phyloP scores from a whole-genome alignment of 2,113 vertebrate species.

The Hemiscyllium ocellatum region DNA sequence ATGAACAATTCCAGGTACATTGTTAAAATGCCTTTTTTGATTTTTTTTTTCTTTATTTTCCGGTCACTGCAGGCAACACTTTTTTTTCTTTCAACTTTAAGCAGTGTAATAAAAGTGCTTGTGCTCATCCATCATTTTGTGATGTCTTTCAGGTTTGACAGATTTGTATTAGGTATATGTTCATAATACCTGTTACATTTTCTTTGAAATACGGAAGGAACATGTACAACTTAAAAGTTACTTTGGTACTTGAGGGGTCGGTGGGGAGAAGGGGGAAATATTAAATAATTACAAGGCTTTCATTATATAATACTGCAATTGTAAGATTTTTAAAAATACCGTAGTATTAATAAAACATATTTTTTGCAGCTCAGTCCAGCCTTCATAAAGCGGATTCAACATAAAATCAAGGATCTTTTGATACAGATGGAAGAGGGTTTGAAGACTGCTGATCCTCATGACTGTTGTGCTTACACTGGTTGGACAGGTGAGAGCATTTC shows the following conservation, averaged over 20 bases:
- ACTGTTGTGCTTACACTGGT: constrained; percentile 88
- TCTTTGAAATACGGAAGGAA: neutral
- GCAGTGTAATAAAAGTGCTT: neutral
- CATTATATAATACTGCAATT: neutral
- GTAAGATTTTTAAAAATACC: neutral
- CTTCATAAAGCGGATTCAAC: constrained; percentile 73
- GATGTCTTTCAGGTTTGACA: neutral
- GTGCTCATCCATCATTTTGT: neutral
- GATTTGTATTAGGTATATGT: neutral
- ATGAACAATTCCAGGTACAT: neutral
- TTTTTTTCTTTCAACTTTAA: neutral
- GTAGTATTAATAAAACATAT: neutral
- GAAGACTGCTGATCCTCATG: constrained; percentile 90
- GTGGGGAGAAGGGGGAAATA: too few species aligned
- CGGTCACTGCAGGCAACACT: neutral
- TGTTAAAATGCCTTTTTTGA: neutral
- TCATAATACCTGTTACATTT: neutral
- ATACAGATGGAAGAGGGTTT: constrained; percentile 96
- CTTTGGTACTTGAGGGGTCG: neutral
- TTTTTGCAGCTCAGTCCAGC: constrained; percentile 61
- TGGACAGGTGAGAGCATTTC: constrained; percentile 74
- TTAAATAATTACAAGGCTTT: neutral
- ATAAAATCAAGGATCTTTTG: constrained; percentile 88
- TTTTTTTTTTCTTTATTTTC: neutral
- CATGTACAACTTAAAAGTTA: neutral